These are phyloP conservation scores for Argynnis bischoffii DNA, from an alignment of 2,888 invertebrate genomes.

Conservation along the genomic window DNA sequence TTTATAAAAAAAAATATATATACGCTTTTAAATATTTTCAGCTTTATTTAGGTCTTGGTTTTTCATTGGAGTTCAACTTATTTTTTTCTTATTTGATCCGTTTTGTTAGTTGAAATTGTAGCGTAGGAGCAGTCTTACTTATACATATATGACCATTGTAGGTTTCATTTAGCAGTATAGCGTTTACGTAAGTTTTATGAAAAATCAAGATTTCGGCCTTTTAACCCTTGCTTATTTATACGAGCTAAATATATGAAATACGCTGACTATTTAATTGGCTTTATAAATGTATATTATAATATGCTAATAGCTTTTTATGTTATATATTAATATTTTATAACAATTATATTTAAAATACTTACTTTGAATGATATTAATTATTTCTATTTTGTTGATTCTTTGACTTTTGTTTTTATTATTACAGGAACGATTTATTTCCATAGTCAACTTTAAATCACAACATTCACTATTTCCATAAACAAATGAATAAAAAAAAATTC, in stretches of 20 bases:
- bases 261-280: slow-evolving; percentile 4
- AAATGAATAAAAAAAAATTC: no score
- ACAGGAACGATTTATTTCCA: background rate
- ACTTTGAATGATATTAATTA: background rate
- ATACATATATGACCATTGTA: background rate
- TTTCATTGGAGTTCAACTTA: slow-evolving; percentile 27
- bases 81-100: slow-evolving; percentile 2
- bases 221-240: slow-evolving; percentile 12
- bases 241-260: background rate
- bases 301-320: slow-evolving; percentile 26
- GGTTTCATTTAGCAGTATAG: background rate
- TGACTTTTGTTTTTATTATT: background rate
- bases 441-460: background rate
- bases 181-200: slow-evolving; percentile 21
- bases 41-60: slow-evolving; percentile 33
- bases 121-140: no score
- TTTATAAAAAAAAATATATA: slow-evolving; percentile 1
- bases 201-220: slow-evolving; percentile 34
- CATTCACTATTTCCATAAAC: background rate
- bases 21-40: slow-evolving; percentile 28
- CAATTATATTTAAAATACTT: background rate
- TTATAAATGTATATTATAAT: slow-evolving; percentile 13
- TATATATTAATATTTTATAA: background rate
- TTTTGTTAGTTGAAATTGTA: background rate
- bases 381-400: background rate